Conservation (phyloP, 2,888 invertebrate species). For the Glaucopsyche alexis region DNA sequence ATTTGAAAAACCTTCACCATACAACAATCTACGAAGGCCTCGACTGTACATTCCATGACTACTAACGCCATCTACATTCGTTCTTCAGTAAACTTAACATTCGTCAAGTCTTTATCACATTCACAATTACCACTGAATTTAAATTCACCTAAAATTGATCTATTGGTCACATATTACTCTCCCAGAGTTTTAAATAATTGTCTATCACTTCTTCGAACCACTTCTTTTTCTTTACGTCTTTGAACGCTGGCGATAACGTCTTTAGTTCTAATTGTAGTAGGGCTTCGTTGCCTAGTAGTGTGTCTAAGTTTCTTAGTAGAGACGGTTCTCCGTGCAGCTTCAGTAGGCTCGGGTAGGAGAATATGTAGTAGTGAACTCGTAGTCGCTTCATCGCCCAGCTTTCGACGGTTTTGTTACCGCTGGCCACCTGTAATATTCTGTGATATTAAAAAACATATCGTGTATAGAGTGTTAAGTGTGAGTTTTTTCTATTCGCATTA, state of each 20-base stretch:
- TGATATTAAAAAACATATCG: background rate
- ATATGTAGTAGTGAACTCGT: slow-evolving; percentile 88
- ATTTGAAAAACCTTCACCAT: too few species aligned
- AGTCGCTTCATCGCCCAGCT: slow-evolving; percentile 87
- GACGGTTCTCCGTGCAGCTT: slow-evolving; percentile 90
- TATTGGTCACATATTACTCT: slow-evolving; percentile 88
- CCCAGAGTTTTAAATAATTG: slow-evolving; percentile 94
- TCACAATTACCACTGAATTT: slow-evolving; percentile 22
- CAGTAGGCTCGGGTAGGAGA: slow-evolving; percentile 88
- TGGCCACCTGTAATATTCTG: slow-evolving; percentile 78
- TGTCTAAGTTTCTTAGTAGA: slow-evolving; percentile 85
- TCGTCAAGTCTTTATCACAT: slow-evolving; percentile 15
- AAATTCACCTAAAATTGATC: slow-evolving; percentile 37
- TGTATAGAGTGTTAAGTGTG: background rate
- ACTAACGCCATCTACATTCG: slow-evolving; percentile 20
- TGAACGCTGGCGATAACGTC: slow-evolving; percentile 88
- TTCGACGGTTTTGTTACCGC: slow-evolving; percentile 88
- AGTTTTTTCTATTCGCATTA: too few species aligned
- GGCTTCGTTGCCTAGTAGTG: slow-evolving; percentile 89
- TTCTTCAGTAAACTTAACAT: background rate
- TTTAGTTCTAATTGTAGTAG: slow-evolving; percentile 90
- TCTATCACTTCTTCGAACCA: slow-evolving; percentile 95
- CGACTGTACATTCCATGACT: background rate
- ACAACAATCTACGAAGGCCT: too few species aligned
- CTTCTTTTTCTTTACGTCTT: slow-evolving; percentile 85